phyloP scores from a whole-genome alignment of 2,113 vertebrate genomes.

The Rhipidura dahli region DNA sequence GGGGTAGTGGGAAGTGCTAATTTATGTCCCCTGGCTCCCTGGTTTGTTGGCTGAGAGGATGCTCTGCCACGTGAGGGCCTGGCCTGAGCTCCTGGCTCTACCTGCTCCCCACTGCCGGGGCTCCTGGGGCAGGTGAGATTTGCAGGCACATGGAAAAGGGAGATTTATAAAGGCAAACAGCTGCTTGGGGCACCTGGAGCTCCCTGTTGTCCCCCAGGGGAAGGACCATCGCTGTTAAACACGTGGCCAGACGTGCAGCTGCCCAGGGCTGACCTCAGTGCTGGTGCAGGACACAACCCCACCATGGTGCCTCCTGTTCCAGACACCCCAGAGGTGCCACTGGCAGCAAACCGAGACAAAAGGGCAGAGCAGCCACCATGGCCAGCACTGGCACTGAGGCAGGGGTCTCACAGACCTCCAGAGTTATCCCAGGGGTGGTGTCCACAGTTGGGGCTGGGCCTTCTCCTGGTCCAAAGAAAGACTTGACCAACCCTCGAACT shows the following conservation, averaged over 20 bases:
- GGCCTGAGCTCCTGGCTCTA: neutral
- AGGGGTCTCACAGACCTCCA: neutral
- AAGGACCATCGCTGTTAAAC: neutral
- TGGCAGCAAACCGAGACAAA: neutral
- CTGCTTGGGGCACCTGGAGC: accelerated
- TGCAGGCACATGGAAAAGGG: accelerated
- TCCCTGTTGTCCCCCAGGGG: neutral
- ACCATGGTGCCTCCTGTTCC: accelerated
- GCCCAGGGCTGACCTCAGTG: neutral
- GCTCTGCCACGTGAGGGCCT: neutral
- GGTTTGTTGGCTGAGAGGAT: neutral
- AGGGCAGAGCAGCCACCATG: neutral
- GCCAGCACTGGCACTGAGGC: accelerated
- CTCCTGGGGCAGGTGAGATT: neutral
- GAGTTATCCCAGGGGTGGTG: neutral
- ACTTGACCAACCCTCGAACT: neutral
- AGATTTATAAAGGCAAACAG: neutral
- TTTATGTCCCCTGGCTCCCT: neutral
- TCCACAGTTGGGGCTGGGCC: neutral
- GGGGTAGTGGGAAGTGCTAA: neutral
- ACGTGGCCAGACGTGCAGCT: neutral
- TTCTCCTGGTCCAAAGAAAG: neutral
- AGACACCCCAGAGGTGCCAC: neutral
- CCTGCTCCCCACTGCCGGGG: neutral
- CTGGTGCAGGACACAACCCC: neutral